Conservation (phyloP, 2,888 invertebrate genomes). For the Pelosia muscerda region DNA sequence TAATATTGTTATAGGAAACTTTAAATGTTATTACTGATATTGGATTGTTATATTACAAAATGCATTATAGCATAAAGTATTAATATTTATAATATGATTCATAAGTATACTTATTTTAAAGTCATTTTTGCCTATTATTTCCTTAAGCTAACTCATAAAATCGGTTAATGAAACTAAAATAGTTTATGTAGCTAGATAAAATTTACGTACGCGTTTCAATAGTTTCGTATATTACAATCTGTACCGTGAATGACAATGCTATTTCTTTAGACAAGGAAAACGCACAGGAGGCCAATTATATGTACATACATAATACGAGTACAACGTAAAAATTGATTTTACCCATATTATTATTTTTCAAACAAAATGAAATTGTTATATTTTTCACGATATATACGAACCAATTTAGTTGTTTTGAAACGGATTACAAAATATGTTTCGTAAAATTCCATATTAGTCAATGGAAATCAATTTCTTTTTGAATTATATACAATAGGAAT, state of each 20-base stretch:
- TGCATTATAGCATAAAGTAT: background rate
- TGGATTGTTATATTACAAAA: background rate
- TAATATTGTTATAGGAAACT: background rate
- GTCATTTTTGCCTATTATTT: background rate
- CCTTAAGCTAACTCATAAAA: too few species aligned
- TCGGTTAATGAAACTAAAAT: too few species aligned
- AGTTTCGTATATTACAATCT: background rate
- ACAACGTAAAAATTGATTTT: background rate
- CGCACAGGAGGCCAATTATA: background rate
- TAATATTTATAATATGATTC: too few species aligned
- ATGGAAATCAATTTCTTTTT: background rate
- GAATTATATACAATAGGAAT: background rate
- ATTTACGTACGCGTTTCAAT: background rate
- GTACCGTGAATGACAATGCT: background rate
- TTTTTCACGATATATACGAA: background rate
- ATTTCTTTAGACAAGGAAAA: constrained; percentile 1
- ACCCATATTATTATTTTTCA: background rate
- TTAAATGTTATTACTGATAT: background rate
- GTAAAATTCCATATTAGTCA: background rate
- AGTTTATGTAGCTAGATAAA: background rate
- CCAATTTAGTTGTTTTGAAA: background rate
- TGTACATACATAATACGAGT: background rate
- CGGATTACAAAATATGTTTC: too few species aligned
- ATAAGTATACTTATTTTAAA: background rate
- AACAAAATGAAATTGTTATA: background rate